These are phyloP conservation scores for Thamnophis elegans DNA, from an alignment of 2,797 vertebrate species.

Conservation along the genomic window DNA sequence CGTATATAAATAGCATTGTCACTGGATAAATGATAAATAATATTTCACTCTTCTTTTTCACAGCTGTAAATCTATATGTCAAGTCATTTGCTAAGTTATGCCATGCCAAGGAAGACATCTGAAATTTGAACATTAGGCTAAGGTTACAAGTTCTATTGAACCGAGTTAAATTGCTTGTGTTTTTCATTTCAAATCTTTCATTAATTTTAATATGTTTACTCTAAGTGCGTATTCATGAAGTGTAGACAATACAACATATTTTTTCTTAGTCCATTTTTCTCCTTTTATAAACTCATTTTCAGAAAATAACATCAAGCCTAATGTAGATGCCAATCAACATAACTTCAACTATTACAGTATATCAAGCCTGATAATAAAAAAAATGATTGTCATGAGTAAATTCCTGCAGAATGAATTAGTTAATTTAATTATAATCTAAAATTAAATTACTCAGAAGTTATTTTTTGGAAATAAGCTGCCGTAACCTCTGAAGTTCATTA, in stretches of 20 bases:
- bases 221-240: background rate
- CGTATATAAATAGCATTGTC: background rate
- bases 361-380: background rate
- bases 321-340: background rate
- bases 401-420: background rate
- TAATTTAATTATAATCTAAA: no score
- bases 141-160: background rate
- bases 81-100: background rate
- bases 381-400: background rate
- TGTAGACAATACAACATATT: background rate
- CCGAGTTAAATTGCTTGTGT: background rate
- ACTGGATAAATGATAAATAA: background rate
- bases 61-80: background rate
- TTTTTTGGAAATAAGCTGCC: background rate
- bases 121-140: background rate
- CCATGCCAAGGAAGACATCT: background rate
- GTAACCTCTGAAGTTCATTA: background rate
- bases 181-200: background rate
- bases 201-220: slow-evolving; percentile 3
- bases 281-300: background rate
- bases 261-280: background rate
- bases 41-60: background rate
- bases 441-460: background rate
- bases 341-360: background rate
- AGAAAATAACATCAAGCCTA: background rate